Evolutionary conservation across 2,888 invertebrate genomes (phyloP), one percentile per base, ranked within the genome.

Genomic region (Archaeoteleia sp.): DNA sequence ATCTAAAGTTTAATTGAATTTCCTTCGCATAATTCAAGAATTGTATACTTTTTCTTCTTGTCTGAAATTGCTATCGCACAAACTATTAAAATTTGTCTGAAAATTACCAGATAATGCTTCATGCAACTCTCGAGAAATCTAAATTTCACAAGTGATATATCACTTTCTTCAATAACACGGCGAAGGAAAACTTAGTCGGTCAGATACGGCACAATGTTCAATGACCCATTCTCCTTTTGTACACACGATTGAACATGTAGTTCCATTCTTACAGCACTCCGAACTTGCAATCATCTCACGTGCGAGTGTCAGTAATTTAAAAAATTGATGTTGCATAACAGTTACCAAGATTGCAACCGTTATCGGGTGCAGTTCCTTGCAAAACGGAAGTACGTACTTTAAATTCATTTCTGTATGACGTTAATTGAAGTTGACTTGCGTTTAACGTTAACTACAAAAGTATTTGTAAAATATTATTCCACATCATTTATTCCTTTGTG

Each of bases 361-460:
- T 68, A 66, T 63, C 55, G 61, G 66, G 57, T 70, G 63, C 61
- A 72, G 66, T 62, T 60, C 25, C 55, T 48, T 51, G 67, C 51
- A 49, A 49, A 49, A 69, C 70, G 76, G 76, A 76, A 74, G 71
- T 70, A 67, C 71, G 55, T 68, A 74, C 70, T 75, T 76, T 70
- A 66, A 72, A 66, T 67, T 61, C 67, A 72, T 73, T 71, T 69
- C 68, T 46, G 53, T 29, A 15, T 43, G 43, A 29, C 35, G 51
- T 23, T 57, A 51, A 51, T 65, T 57, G 53, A 57, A 57, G 29
- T 25, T 53, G 45, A 46, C 45, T 53, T 61, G 51, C 40, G 53
- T 45, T 37, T 39, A 9, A 46, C 51, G 35, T 51, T 43, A 51
- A 60, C 45, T 42, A 20, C 14, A 23, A n/a, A 17, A 34, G 27